Conservation (phyloP, 2,888 invertebrate genomes). For the Pseudococcus jackbeardsleyi region DNA sequence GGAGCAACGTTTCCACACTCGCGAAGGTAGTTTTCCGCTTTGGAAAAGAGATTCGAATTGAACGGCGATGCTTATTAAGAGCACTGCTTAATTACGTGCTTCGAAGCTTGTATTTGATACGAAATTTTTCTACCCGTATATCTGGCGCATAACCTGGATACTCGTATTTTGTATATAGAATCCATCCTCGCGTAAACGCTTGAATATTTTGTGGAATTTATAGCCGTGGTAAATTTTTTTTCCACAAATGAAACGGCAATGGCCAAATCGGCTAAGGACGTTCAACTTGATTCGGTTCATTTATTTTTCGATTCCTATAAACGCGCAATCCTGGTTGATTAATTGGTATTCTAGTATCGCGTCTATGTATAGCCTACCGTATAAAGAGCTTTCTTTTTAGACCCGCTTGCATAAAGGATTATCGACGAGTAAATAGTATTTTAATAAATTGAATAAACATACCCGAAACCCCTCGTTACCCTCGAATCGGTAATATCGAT, state of each 20-base stretch:
- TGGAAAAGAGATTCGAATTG: not conserved
- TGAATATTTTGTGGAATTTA: not conserved
- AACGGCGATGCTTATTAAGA: not conserved
- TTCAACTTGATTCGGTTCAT: conserved; percentile 64
- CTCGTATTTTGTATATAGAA: not conserved
- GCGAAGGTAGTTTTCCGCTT: conserved; percentile 10
- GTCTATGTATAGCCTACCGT: not conserved
- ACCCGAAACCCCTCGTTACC: not conserved
- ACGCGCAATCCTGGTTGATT: conserved; percentile 15
- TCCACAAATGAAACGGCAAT: not conserved
- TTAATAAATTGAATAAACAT: conserved; percentile 37
- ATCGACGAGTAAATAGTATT: conserved; percentile 24
- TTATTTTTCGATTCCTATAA: conserved; percentile 60
- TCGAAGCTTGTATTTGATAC: not conserved
- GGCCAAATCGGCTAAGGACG: conserved; percentile 17
- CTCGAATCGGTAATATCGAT: not conserved
- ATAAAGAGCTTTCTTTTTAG: conserved; percentile 24
- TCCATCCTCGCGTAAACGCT: not conserved
- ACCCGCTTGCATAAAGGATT: conserved; percentile 27
- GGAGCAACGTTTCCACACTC: not conserved
- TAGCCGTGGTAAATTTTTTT: not conserved
- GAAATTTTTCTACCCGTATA: not conserved
- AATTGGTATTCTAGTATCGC: conserved; percentile 9
- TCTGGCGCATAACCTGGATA: not conserved
- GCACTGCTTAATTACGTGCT: conserved; percentile 3